Conservation (phyloP, 2,113 vertebrate genomes). For the Gymnogyps californianus region DNA sequence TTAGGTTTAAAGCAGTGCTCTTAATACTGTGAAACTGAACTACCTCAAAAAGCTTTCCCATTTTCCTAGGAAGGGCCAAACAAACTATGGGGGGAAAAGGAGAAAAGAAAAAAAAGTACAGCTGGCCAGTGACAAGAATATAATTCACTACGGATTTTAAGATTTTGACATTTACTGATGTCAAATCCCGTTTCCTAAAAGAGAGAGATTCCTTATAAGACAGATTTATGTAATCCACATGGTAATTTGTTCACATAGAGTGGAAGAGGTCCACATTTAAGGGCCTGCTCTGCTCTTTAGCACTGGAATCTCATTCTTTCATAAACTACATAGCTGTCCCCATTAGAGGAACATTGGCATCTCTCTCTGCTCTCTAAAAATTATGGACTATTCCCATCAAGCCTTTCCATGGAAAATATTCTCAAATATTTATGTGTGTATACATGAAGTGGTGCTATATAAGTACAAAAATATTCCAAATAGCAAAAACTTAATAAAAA, state of each 20-base stretch:
- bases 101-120: not conserved
- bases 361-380: not conserved
- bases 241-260: not conserved
- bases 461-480: constrained; percentile 6
- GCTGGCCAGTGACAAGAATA: not conserved
- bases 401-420: constrained; percentile 4
- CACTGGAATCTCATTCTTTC: not conserved
- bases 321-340: not conserved
- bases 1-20: not conserved
- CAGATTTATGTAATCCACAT: not conserved
- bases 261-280: not conserved
- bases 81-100: not conserved
- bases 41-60: not conserved
- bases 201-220: not conserved
- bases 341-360: not conserved
- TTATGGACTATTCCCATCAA: not conserved
- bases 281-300: not conserved
- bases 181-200: not conserved
- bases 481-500: not conserved
- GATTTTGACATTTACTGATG: not conserved
- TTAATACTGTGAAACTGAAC: not conserved
- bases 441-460: not conserved
- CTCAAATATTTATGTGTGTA: not conserved
- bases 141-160: not conserved
- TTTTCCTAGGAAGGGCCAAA: not conserved